phyloP scores from a whole-genome alignment of 2,888 invertebrate genomes.

The Thymelicus sylvestris region DNA sequence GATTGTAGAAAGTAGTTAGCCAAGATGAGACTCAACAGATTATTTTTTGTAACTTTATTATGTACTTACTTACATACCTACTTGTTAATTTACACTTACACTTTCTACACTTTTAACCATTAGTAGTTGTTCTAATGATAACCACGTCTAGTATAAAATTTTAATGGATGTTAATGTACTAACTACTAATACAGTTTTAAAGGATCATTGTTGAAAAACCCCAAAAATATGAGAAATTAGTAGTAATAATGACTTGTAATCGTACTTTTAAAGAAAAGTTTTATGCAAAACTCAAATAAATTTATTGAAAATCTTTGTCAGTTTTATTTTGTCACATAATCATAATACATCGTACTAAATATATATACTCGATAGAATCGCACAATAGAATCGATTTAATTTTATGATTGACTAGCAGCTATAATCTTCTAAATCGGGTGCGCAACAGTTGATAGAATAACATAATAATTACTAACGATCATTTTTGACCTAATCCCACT shows the following conservation, averaged over 20 bases:
- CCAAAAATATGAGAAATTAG: neutral
- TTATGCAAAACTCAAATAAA: conserved; percentile 3
- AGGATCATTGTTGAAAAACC: neutral
- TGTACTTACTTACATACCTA: neutral
- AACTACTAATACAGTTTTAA: neutral
- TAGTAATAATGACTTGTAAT: conserved; percentile 2
- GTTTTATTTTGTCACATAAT: neutral
- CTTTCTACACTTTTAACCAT: neutral
- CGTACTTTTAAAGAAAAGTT: neutral
- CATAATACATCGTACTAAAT: too few relatives aligned
- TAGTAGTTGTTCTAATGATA: neutral
- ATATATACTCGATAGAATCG: too few relatives aligned
- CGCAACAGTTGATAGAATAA: too few relatives aligned
- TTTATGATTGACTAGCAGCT: too few relatives aligned
- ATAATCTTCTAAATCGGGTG: too few relatives aligned
- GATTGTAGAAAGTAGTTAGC: conserved; percentile 3
- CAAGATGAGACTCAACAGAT: neutral
- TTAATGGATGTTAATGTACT: neutral
- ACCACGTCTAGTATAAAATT: neutral
- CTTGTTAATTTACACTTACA: neutral
- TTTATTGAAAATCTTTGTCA: neutral
- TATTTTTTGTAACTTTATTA: conserved; percentile 4
- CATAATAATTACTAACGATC: too few relatives aligned
- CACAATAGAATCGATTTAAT: too few relatives aligned
- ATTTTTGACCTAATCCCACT: too few relatives aligned